Conservation (phyloP, 2,888 invertebrate genomes). For the Pemphredon lugubris region DNA sequence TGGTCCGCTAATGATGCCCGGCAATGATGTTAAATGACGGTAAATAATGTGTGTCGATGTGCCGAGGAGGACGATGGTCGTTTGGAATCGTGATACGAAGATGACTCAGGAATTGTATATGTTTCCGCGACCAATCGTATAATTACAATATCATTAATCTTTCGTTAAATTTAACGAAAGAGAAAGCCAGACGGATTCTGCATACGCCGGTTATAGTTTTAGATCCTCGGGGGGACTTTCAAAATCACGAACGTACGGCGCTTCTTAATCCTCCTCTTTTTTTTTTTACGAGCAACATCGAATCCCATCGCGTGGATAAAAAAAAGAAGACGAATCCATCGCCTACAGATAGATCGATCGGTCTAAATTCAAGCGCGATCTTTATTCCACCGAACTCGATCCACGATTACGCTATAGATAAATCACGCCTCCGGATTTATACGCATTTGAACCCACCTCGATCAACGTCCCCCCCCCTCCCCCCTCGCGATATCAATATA, state of each 20-base stretch:
- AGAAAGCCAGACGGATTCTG: conserved; percentile 51
- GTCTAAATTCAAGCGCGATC: no score
- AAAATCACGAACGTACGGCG: conserved; percentile 41
- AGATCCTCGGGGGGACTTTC: conserved; percentile 51
- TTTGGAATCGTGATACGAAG: not conserved
- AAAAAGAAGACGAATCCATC: no score
- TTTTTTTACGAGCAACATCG: no score
- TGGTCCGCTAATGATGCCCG: conserved; percentile 18
- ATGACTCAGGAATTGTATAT: conserved; percentile 22
- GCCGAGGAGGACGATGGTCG: not conserved
- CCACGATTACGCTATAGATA: no score
- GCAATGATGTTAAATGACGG: conserved; percentile 15
- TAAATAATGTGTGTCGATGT: conserved; percentile 4
- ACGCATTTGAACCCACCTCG: no score
- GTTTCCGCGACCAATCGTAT: conserved; percentile 8
- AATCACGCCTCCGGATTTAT: no score
- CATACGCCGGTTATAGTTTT: conserved; percentile 36
- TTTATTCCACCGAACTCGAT: no score
- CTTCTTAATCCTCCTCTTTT: no score
- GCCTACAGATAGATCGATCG: no score
- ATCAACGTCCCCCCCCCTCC: no score
- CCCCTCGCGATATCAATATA: no score
- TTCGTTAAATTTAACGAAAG: conserved; percentile 56
- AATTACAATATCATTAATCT: conserved; percentile 60
- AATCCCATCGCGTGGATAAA: no score